Evolutionary conservation across 2,888 invertebrate species (phyloP).

Genomic region (Amphiduros pacificus): DNA sequence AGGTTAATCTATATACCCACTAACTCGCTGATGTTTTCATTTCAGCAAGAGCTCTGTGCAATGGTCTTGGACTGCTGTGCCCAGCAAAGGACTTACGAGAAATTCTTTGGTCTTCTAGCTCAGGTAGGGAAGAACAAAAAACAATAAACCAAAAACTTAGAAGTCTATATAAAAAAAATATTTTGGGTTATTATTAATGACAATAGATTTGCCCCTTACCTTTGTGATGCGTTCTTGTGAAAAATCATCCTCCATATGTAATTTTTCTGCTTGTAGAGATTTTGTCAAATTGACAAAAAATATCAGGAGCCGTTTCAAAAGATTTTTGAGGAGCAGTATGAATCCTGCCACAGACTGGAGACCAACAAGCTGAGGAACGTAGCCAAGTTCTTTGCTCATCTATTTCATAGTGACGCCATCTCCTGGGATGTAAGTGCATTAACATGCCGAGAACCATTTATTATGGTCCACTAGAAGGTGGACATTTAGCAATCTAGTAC

Average conservation of each 20-base stretch:
- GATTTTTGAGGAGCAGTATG: conserved; percentile 92
- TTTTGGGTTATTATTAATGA: no score
- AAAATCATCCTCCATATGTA: neutral
- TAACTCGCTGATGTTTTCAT: neutral
- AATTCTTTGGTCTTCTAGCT: conserved; percentile 93
- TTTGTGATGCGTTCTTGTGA: no score
- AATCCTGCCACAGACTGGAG: conserved; percentile 88
- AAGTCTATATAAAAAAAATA: no score
- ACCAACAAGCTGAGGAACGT: conserved; percentile 94
- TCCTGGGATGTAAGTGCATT: conserved; percentile 77
- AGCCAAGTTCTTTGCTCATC: conserved; percentile 94
- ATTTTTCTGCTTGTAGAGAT: conserved; percentile 64
- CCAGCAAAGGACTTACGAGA: conserved; percentile 96
- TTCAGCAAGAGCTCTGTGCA: conserved; percentile 81
- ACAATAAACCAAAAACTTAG: no score
- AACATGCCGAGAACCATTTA: no score
- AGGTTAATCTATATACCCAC: neutral
- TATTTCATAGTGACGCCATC: conserved; percentile 94
- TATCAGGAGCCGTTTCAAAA: conserved; percentile 92
- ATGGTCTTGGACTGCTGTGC: conserved; percentile 99
- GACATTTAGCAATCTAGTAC: no score
- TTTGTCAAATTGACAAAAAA: conserved; percentile 90
- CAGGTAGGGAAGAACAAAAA: no score
- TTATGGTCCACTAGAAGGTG: no score
- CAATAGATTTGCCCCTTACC: no score